Conservation (phyloP, 2,888 invertebrate genomes). For the Tricholauxania praeusta region DNA sequence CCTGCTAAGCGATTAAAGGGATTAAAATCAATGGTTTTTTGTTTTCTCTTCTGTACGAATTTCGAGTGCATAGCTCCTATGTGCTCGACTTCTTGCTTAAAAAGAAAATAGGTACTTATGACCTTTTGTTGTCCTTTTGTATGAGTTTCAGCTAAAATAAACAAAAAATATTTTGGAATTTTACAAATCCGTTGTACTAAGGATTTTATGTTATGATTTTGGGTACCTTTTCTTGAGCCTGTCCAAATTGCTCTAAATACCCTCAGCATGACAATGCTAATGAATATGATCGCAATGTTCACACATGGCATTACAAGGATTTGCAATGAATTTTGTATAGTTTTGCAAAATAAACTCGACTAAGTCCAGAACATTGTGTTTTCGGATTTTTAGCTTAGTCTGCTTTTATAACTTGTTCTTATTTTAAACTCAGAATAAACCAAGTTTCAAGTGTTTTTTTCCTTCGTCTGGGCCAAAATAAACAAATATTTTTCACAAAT, state of each 20-base stretch:
- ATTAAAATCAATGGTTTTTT: constrained; percentile 3
- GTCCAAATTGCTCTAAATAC: constrained; percentile 7
- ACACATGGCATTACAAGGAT: constrained; percentile 2
- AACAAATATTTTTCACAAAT: too few relatives aligned
- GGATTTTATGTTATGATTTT: neutral
- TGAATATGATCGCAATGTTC: neutral
- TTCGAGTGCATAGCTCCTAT: constrained; percentile 31
- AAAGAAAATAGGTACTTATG: too few relatives aligned
- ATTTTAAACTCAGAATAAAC: too few relatives aligned
- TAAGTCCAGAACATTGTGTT: too few relatives aligned
- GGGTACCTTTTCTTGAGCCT: constrained; percentile 2
- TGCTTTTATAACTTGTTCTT: too few relatives aligned
- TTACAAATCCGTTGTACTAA: neutral
- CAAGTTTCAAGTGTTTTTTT: too few relatives aligned
- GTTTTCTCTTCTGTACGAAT: neutral
- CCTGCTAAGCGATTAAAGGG: constrained; percentile 10
- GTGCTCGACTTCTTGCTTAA: constrained; percentile 30
- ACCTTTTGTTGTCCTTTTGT: constrained; percentile 16
- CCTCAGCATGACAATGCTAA: constrained; percentile 14
- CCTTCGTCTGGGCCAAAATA: too few relatives aligned
- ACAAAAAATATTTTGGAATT: constrained; percentile 21
- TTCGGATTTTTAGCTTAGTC: too few relatives aligned
- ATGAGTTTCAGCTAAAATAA: constrained; percentile 14
- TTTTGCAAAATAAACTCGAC: too few relatives aligned
- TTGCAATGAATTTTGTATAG: neutral